A percentile compares a stretch with the other conserved stretches of the same genome.
Evolutionary conservation across 2,888 invertebrate genomes (phyloP).

Genomic region (Cancer borealis): DNA sequence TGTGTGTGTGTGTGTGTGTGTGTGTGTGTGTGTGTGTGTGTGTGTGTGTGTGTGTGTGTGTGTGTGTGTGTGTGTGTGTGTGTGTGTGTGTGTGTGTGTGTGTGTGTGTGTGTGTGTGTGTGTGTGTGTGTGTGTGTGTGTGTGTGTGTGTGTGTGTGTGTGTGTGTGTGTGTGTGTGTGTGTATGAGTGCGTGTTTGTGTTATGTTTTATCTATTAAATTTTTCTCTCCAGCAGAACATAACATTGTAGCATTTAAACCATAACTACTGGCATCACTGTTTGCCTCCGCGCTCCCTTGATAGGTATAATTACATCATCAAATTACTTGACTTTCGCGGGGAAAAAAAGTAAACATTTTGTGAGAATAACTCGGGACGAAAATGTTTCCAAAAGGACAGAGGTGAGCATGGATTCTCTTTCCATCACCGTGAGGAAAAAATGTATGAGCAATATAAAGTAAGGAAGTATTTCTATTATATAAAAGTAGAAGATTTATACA

Average conservation of each 20-base stretch:
- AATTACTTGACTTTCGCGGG: neutral
- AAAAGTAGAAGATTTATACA: constrained; percentile 9
- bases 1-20: neutral
- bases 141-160: constrained; percentile 46
- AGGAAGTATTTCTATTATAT: neutral
- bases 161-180: constrained; percentile 34
- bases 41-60: constrained; percentile 47
- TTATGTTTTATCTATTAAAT: neutral
- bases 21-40: neutral
- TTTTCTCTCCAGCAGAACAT: neutral
- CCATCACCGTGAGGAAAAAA: neutral
- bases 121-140: neutral
- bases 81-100: constrained; percentile 27
- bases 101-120: constrained; percentile 10
- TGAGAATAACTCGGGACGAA: neutral
- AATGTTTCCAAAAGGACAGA: neutral
- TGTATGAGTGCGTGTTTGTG: neutral
- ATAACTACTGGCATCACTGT: neutral
- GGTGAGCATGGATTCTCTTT: neutral
- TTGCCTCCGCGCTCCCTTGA: neutral
- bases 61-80: neutral
- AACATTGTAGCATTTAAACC: neutral
- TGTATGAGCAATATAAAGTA: neutral
- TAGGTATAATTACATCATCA: neutral
- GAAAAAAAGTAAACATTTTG: neutral